These are phyloP conservation scores for Nomada fucata DNA, from an alignment of 2,888 invertebrate genomes.

Conservation along the genomic window DNA sequence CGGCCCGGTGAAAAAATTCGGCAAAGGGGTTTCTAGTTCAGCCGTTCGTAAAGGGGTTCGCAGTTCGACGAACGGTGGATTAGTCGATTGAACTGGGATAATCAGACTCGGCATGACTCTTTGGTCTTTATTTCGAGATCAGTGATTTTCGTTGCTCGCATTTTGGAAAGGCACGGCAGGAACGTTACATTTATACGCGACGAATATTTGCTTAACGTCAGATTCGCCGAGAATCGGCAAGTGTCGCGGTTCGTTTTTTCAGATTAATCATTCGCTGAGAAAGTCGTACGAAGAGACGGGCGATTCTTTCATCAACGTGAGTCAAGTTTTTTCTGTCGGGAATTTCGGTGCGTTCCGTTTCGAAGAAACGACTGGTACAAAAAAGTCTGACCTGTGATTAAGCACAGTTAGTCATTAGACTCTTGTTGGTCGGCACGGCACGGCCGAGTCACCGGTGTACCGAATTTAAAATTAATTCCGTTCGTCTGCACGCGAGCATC, in stretches of 20 bases:
- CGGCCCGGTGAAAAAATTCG: conserved; percentile 12
- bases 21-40: conserved; percentile 33
- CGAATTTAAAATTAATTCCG: conserved; percentile 48
- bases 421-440: conserved; percentile 1
- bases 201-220: too few species aligned
- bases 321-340: neutral
- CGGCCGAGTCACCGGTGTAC: conserved; percentile 35
- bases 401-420: conserved; percentile 36
- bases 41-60: neutral
- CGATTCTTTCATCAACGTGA: neutral
- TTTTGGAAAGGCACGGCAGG: too few species aligned
- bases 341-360: neutral
- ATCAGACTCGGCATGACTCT: neutral
- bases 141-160: too few species aligned
- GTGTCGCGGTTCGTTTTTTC: too few species aligned
- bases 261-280: too few species aligned
- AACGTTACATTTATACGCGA: too few species aligned
- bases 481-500: conserved; percentile 48
- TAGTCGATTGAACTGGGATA: conserved; percentile 33
- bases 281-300: neutral
- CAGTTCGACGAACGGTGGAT: neutral
- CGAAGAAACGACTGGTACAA: neutral
- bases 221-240: too few species aligned
- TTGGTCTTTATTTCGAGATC: too few species aligned
- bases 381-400: conserved; percentile 27